Percentiles rank a stretch among this genome's conserved stretches.
phyloP scores from a whole-genome alignment of 1,140 invertebrate species.

The Atta cephalotes region DNA sequence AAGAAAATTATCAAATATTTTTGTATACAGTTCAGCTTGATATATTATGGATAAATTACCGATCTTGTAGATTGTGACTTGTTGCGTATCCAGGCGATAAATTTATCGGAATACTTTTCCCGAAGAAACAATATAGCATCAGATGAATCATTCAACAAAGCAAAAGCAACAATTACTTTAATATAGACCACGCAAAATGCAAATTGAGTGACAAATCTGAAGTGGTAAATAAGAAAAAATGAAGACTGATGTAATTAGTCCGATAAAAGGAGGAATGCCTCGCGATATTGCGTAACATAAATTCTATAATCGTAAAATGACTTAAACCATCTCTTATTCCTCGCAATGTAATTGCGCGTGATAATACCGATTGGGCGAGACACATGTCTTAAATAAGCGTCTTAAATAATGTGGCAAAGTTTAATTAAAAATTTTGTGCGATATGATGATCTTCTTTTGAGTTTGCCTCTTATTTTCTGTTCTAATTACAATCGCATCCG shows the following conservation, averaged over 20 bases:
- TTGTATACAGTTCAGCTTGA: conserved; percentile 8
- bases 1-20: neutral
- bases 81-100: neutral
- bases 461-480: conserved; percentile 42
- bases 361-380: conserved; percentile 65
- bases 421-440: conserved; percentile 44
- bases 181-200: conserved; percentile 47
- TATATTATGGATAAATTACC: neutral
- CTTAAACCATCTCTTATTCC: conserved; percentile 48
- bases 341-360: conserved; percentile 47
- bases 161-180: conserved; percentile 55
- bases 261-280: conserved; percentile 69
- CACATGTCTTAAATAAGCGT: conserved; percentile 56
- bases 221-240: conserved; percentile 61
- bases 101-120: neutral
- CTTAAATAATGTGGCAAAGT: conserved; percentile 37
- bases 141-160: conserved; percentile 60
- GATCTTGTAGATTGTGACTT: conserved; percentile 6
- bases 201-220: conserved; percentile 39
- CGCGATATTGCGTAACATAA: conserved; percentile 70
- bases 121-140: conserved; percentile 21
- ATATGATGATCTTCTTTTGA: conserved; percentile 23
- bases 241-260: conserved; percentile 66
- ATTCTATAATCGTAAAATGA: conserved; percentile 67
- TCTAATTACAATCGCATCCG: conserved; percentile 24